Base-by-base conservation (phyloP, 2,888 invertebrate genomes). In the Eupithecia pulchellata region DNA sequence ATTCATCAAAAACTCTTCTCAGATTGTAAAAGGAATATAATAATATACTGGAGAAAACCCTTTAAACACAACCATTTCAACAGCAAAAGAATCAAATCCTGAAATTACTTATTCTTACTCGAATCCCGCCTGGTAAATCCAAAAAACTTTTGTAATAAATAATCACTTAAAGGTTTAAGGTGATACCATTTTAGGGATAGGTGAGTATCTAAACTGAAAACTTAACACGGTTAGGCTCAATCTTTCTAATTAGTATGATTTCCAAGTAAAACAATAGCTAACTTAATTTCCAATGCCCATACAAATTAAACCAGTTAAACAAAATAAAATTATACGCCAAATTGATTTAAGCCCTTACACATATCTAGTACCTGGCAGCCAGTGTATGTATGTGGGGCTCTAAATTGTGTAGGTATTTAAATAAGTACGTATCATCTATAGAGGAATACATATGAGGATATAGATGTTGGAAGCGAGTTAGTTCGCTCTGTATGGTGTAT, bases 401-500 rank as follows among this genome's bases (percentile, higher is more conserved):
- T 83, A 89, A 92, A 92, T 91, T 91, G 91, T 89, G 88, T 61
- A 34, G 34, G 34, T 91, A 93, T 92, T 91, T 93, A 92, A 92
- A 92, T 91, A 90, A 90, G 86, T 25, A 61, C 61, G 34, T 89
- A 85, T 81, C 34, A 42, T 42, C 85, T 88, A 89, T 87, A 88
- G 75, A 80, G 85, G 86, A 85, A 91, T 88, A 91, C 89, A 85
- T 84, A 87, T 86, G 87, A 91, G 91, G 89, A 91, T 93, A 91
- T 92, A 91, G 91, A 93, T 89, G 91, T 84, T 88, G 87, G 87
- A 86, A 88, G 86, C 88, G 90, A 92, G 93, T 92, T 93, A 93
- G 93, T 93, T 93, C 90, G 86, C 87, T 90, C 85, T 88, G 91
- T 91, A 91, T 90, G 91, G 91, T 88, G 91, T 90, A 86, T 91